These are phyloP conservation scores for Corticium candelabrum DNA, from an alignment of 37 sponge, comb jelly and placozoan species.

Conservation along the genomic window DNA sequence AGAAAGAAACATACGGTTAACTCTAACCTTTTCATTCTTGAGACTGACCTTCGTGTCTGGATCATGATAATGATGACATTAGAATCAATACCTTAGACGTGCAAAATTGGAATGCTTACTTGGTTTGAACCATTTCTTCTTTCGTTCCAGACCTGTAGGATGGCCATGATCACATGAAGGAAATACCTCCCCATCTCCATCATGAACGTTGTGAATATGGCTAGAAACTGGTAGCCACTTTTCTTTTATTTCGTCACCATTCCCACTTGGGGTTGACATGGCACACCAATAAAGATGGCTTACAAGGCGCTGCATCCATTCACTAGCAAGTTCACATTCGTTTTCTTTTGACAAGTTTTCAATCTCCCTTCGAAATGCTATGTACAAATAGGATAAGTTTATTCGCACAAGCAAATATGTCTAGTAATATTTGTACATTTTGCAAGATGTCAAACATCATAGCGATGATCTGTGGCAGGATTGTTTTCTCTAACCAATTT, in stretches of 20 bases:
- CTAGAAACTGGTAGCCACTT: constrained; percentile 46
- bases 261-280: constrained; percentile 26
- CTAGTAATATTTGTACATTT: not conserved
- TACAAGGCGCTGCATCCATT: constrained; percentile 31
- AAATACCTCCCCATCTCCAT: not conserved
- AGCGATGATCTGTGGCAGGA: not conserved
- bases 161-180: constrained; percentile 17
- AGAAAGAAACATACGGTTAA: not conserved
- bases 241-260: constrained; percentile 15
- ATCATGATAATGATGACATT: not conserved
- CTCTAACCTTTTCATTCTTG: constrained; percentile 18
- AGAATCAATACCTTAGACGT: too few relatives aligned
- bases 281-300: constrained; percentile 58
- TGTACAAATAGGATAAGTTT: not conserved
- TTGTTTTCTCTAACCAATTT: not conserved
- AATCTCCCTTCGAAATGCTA: constrained; percentile 16
- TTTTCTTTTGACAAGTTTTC: constrained; percentile 23
- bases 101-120: too few relatives aligned
- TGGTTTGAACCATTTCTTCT: too few relatives aligned
- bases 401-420: not conserved
- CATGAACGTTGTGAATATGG: constrained; percentile 41
- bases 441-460: not conserved
- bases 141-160: too few relatives aligned
- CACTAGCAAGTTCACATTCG: constrained; percentile 22
- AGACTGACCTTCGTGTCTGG: constrained; percentile 42